Conservation (phyloP, 2,113 vertebrate genomes). For the Hyperopisus bebe region DNA sequence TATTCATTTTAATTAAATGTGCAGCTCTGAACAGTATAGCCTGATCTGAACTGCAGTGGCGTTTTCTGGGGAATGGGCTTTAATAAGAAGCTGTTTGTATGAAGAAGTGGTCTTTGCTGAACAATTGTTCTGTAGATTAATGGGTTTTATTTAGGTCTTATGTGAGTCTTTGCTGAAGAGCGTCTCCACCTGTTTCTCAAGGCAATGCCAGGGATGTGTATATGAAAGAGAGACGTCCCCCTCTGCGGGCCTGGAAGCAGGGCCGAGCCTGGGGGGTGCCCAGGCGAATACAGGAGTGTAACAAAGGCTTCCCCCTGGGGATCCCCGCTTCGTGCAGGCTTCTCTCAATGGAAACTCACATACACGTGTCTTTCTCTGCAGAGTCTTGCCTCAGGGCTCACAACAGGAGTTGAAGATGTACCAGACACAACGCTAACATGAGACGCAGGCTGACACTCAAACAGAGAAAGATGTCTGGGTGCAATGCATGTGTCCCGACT, state of each 20-base stretch:
- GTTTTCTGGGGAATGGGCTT: not conserved
- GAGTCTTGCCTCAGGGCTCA: not conserved
- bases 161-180: not conserved
- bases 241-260: not conserved
- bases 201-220: not conserved
- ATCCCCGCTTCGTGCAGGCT: not conserved
- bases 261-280: not conserved
- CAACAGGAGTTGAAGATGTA: not conserved
- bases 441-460: not conserved
- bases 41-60: not conserved
- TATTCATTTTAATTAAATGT: not conserved
- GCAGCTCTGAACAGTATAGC: not conserved
- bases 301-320: not conserved
- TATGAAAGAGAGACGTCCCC: not conserved
- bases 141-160: not conserved
- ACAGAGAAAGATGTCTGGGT: not conserved
- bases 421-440: not conserved
- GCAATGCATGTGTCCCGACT: not conserved
- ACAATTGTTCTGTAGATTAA: not conserved
- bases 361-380: not conserved
- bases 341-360: not conserved
- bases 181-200: not conserved
- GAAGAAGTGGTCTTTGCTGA: not conserved
- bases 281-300: not conserved
- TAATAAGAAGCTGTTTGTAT: not conserved